Evolutionary conservation across 2,113 vertebrate species (phyloP), one percentile per base, ranked within the genome.

Genomic region (Eudyptes chrysolophus): DNA sequence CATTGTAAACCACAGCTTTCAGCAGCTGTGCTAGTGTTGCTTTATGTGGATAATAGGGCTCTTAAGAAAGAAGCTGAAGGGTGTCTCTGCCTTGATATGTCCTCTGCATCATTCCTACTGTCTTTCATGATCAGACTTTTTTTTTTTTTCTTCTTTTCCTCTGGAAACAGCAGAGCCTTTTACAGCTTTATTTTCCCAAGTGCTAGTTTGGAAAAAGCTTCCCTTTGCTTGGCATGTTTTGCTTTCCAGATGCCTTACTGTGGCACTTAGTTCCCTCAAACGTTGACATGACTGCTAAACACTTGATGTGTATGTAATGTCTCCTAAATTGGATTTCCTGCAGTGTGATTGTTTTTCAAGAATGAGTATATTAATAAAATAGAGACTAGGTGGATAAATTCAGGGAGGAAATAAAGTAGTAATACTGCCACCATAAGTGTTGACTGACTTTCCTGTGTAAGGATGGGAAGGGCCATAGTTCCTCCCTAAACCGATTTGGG

Each of bases 321-420:
- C 64, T 91, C 46, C 49, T 74, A 52, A 91, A 52, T 34, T 77
- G 60, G 30, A 51, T 87, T 87, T 84, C 70, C 84, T 89, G 64
- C 46, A 62, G 46, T 42, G 64, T 46, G 54, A 69, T 29, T 46
- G 27, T 42, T 92, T 89, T 86, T 83, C 46, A 72, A 42, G 44
- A 84, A 51, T 76, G 44, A 48, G 7, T 48, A 9, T 74, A 69
- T 70, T 92, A 61, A 87, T 87, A 75, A 83, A 92, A 51, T 49
- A 60, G 66, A 81, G 40, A 25, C 29, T 64, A 84, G 49, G 60
- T 89, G 52, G 34, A 20, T 62, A 46, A 44, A 82, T 87, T 81
- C n/a, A 62, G n/a, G 26, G 25, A 32, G 40, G 36, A 89, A 89
- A 49, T 81, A 64, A 76, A 34, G 29, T 32, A 49, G 7, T 68